Evolutionary conservation across 2,888 invertebrate genomes (phyloP).

Genomic region (Schrankia costaestrigalis): DNA sequence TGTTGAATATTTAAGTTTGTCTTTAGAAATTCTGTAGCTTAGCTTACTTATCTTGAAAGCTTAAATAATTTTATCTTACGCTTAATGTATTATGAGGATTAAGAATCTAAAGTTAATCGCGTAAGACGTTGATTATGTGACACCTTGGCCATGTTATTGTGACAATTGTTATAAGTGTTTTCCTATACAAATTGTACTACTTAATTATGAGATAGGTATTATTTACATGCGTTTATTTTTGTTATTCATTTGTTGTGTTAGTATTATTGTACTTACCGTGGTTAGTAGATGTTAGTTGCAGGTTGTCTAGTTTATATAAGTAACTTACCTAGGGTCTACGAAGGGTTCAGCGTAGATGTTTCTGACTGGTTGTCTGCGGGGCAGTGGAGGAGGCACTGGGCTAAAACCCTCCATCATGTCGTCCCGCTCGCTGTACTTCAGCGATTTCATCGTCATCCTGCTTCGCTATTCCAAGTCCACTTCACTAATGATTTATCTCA

Average conservation of each 20-base stretch:
- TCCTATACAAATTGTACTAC: not conserved
- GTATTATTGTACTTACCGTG: too few relatives aligned
- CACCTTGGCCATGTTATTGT: conserved; percentile 8
- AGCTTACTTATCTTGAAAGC: conserved; percentile 18
- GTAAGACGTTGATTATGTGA: conserved; percentile 9
- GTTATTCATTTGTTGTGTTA: not conserved
- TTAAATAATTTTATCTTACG: conserved; percentile 18
- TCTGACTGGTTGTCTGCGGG: conserved; percentile 82
- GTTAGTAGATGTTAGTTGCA: not conserved
- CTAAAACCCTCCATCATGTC: conserved; percentile 79
- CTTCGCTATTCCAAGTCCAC: conserved; percentile 52
- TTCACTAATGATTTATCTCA: conserved; percentile 58
- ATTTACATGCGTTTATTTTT: too few relatives aligned
- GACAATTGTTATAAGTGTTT: conserved; percentile 3
- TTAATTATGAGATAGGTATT: not conserved
- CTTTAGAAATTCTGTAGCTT: conserved; percentile 16
- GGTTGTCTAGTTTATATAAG: conserved; percentile 2
- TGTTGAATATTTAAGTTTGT: conserved; percentile 27
- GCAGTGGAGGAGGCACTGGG: conserved; percentile 82
- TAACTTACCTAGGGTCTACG: conserved; percentile 80
- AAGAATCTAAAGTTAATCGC: conserved; percentile 13
- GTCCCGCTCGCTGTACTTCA: conserved; percentile 78
- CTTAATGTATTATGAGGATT: conserved; percentile 12
- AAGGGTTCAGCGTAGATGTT: conserved; percentile 85
- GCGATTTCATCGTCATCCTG: conserved; percentile 83